Base-by-base conservation (phyloP, 2,888 invertebrate genomes). In the Hanleya hanleyi region DNA sequence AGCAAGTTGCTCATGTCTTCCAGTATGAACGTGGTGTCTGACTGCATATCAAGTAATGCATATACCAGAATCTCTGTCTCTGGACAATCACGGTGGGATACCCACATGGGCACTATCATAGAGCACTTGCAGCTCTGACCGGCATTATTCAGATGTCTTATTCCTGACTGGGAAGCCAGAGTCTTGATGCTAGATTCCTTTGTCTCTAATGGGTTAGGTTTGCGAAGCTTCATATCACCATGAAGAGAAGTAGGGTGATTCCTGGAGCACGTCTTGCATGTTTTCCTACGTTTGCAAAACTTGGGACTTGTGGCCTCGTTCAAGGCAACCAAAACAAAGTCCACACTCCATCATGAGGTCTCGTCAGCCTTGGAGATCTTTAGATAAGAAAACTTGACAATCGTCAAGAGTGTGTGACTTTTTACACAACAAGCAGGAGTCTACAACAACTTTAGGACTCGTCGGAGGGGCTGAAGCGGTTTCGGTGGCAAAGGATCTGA, bases 301-400 rank as follows among this genome's bases (percentile, higher is more conserved):
- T 50, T 73, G 77, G 1, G 77, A 73, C 22, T 71, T 38, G 51
- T 83, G 83, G 3, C 81, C 80, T 15, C 18, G 9, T 4, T 51
- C 1, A 18, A 82, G 50, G 67, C 81, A 82, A 12, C 79, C 81
- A 76, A 74, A 82, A 69, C 79, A 82, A 7, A 80, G 67, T 3
- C 71, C 67, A 9, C 77, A 69, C 18, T 72, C 72, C 47, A 33
- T 70, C 18, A 73, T 71, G 67, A 69, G 75, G 3, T 47, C 66
- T 49, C 75, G 73, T 64, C 75, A 66, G n/a, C n/a, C n/a, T 15
- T 72, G 64, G 15, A 18, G 29, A 6, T 77, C 1, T n/a, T 67
- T 6, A 36, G 73, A 73, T 1, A 7, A 51, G 12, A 67, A 64
- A 69, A 77, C 77, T n/a, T 22, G 5, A 37, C 32, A 57, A 62